Evolutionary conservation across 1,140 invertebrate genomes (phyloP), one percentile per base, ranked within the genome.

Genomic region (Drosophila jambulina): DNA sequence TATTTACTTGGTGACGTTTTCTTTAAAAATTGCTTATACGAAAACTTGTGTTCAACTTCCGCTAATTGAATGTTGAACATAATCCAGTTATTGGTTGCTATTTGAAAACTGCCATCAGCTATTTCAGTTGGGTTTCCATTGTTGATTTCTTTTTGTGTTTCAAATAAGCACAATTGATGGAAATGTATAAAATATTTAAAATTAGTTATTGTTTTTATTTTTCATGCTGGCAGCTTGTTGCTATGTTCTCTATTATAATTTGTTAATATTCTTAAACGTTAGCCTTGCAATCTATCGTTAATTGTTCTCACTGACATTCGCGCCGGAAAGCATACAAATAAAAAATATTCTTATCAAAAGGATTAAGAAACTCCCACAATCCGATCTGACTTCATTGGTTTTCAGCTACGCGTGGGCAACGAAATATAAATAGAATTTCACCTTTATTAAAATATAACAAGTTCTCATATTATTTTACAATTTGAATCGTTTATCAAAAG

Each of bases 121-220:
- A 72, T 72, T 72, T 72, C 36, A 59, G 43, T 72, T 72, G 51
- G 21, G 69, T 40, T 42, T 71, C 45, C 17, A 32, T 56, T 57
- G 51, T 78, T 48, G 23, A 27, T 19, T 19, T 51, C 2, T 10
- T 36, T 54, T 59, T 61, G 42, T 68, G 54, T 74, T 46, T 62
- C 36, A 80, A 80, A 77, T 75, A 78, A 90, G 80, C 74, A 78
- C 67, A 78, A 91, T 72, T 75, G 36, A 90, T 85, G 64, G 60
- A 78, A 79, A 70, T 81, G 58, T 88, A 79, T 82, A 88, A 86
- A 86, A 86, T 64, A 82, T 88, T 90, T 80, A 91, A 90, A 90
- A 85, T 90, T 88, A 88, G 78, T 90, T 90, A 90, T 90, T 90
- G 85, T 90, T 82, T 82, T 90, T 87, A 76, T 90, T 60, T 90